A percentile compares a stretch with the other conserved stretches of the same genome.
Evolutionary conservation across 2,888 invertebrate species (phyloP).

Genomic region (Nephrotoma appendiculata): DNA sequence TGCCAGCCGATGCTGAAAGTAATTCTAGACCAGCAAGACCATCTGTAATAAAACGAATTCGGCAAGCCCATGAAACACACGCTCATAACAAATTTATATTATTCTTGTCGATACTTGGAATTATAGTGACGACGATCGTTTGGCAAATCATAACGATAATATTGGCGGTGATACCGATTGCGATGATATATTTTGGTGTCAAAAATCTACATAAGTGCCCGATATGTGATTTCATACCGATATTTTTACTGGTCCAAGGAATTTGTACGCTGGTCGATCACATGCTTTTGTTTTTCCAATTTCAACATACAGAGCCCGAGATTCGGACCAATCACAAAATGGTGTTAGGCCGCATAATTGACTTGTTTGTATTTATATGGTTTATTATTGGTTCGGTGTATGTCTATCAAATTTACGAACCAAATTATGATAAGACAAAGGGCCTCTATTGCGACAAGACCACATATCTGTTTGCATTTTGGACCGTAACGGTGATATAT

Average conservation of each 20-base stretch:
- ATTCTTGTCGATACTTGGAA: background rate
- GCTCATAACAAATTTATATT: background rate
- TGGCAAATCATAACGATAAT: background rate
- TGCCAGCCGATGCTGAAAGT: no score
- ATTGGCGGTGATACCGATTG: background rate
- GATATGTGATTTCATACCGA: background rate
- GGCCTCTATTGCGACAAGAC: background rate
- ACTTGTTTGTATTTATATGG: background rate
- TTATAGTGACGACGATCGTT: background rate
- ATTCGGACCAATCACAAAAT: background rate
- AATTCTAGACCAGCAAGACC: background rate
- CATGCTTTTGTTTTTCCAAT: background rate
- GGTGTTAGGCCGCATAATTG: background rate
- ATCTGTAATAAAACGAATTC: background rate
- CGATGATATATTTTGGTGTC: background rate
- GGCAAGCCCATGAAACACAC: background rate
- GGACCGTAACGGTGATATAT: background rate
- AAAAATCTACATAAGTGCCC: background rate
- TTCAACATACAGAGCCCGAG: background rate
- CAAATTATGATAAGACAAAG: background rate
- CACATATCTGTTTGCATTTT: background rate
- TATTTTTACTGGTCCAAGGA: background rate
- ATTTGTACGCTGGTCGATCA: background rate
- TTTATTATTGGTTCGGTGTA: background rate
- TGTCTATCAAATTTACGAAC: background rate